Conservation (phyloP, 2,113 vertebrate genomes). For the Aspiorhynchus laticeps region DNA sequence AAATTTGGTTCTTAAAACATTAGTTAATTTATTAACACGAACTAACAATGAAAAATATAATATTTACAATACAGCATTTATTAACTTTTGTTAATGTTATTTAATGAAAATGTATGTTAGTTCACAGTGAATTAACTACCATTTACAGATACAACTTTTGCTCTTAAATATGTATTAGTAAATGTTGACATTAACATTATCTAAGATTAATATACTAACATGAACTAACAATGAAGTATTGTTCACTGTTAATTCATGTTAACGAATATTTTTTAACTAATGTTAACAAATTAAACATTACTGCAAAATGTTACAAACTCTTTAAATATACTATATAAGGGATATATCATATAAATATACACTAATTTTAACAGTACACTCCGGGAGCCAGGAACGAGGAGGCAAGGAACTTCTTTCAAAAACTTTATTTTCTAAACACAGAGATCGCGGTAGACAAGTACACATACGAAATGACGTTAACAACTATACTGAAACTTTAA, state of each 20-base stretch:
- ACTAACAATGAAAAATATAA: not conserved
- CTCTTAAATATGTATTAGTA: not conserved
- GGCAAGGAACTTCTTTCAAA: too few relatives aligned
- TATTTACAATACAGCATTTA: not conserved
- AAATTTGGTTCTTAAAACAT: too few relatives aligned
- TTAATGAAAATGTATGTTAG: not conserved
- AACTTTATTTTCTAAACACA: too few relatives aligned
- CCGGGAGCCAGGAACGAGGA: too few relatives aligned
- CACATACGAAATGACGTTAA: too few relatives aligned
- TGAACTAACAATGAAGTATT: not conserved
- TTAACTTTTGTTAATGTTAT: not conserved
- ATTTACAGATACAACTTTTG: not conserved
- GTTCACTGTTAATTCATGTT: not conserved
- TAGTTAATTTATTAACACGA: not conserved
- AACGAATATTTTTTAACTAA: too few relatives aligned
- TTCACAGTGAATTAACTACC: not conserved
- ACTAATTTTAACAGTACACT: too few relatives aligned
- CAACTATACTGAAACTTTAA: too few relatives aligned
- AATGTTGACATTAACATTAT: not conserved
- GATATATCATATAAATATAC: not conserved
- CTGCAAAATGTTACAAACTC: not conserved
- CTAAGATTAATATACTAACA: not conserved
- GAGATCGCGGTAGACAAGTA: too few relatives aligned
- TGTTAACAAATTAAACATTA: not conserved
- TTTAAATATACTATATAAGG: not conserved